Evolutionary conservation across 1,140 invertebrate species (phyloP).

Genomic region (Ladona fulva): DNA sequence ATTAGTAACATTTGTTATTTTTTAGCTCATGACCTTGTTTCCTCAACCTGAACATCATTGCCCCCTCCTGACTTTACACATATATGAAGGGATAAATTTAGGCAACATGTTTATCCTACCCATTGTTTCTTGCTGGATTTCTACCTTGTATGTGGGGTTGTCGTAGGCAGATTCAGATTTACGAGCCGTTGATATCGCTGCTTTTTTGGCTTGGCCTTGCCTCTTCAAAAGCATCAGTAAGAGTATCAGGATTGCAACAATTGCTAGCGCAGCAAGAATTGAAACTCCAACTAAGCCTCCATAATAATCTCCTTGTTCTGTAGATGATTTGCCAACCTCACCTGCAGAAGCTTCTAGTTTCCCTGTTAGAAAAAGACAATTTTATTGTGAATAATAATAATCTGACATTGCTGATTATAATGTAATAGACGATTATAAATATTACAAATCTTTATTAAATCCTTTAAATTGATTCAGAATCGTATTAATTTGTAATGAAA

Average conservation of each 20-base stretch:
- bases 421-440: neutral
- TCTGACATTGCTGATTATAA: neutral
- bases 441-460: too few species aligned
- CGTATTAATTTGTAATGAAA: too few species aligned
- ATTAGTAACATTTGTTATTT: neutral
- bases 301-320: conserved; percentile 65
- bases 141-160: conserved; percentile 89
- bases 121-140: conserved; percentile 84
- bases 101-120: conserved; percentile 40
- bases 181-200: conserved; percentile 48
- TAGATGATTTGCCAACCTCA: conserved; percentile 34
- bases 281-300: conserved; percentile 76
- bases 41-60: neutral
- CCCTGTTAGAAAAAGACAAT: conserved; percentile 34
- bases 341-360: conserved; percentile 46
- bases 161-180: conserved; percentile 67
- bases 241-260: conserved; percentile 67
- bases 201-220: conserved; percentile 49
- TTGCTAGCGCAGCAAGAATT: conserved; percentile 72
- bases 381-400: conserved; percentile 27
- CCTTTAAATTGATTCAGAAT: too few species aligned
- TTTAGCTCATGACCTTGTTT: neutral
- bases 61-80: neutral
- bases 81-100: neutral
- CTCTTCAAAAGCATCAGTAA: conserved; percentile 68